These are phyloP conservation scores for Hemithea aestivaria DNA, from an alignment of 2,888 invertebrate genomes.

Conservation along the genomic window DNA sequence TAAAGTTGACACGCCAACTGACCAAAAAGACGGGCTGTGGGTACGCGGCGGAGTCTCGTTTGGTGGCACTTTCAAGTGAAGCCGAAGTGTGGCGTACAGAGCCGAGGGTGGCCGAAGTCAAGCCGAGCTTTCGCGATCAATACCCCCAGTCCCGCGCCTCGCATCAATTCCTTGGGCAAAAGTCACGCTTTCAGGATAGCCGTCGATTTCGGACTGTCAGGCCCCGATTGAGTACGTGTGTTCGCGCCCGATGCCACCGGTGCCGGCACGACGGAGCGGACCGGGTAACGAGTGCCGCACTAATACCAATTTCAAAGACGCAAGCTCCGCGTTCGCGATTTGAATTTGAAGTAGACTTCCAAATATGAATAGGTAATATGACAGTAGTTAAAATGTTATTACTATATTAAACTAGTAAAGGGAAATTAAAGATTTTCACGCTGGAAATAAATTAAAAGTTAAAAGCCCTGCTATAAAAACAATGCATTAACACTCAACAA, in stretches of 20 bases:
- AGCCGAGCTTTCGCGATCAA: slow-evolving; percentile 68
- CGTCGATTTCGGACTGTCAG: slow-evolving; percentile 68
- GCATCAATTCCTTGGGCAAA: slow-evolving; percentile 74
- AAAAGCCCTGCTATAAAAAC: too few relatives aligned
- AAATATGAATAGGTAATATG: too few relatives aligned
- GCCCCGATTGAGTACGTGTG: slow-evolving; percentile 50
- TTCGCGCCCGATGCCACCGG: slow-evolving; percentile 9
- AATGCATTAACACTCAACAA: too few relatives aligned
- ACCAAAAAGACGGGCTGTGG: slow-evolving; percentile 53
- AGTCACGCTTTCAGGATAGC: slow-evolving; percentile 73
- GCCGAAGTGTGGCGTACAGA: slow-evolving; percentile 60
- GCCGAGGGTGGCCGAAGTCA: slow-evolving; percentile 63
- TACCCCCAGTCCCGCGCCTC: slow-evolving; percentile 61
- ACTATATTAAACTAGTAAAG: too few relatives aligned
- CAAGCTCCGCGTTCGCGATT: slow-evolving; percentile 20
- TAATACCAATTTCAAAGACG: slow-evolving; percentile 39
- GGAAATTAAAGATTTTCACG: too few relatives aligned
- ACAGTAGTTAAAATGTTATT: too few relatives aligned
- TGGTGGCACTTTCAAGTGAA: slow-evolving; percentile 48
- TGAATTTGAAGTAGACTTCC: slow-evolving; percentile 26
- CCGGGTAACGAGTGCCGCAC: slow-evolving; percentile 43
- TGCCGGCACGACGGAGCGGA: slow-evolving; percentile 16
- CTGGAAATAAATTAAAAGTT: too few relatives aligned
- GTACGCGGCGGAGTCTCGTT: slow-evolving; percentile 36
- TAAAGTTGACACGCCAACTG: slow-evolving; percentile 68